Base-by-base conservation (phyloP, 2,797 vertebrate species). In the Xenopus petersii region DNA sequence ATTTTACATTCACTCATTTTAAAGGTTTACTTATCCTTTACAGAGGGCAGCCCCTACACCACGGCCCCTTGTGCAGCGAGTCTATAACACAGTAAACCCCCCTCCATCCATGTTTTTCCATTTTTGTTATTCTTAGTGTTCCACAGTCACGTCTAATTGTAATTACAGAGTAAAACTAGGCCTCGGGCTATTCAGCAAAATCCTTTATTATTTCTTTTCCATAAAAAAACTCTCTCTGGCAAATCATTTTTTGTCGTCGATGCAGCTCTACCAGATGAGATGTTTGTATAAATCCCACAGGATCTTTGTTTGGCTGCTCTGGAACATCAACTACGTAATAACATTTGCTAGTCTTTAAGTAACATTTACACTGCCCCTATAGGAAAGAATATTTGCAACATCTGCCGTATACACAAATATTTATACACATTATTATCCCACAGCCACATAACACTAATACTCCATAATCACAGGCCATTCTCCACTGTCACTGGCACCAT, bases 151-250 rank as follows among this genome's bases (percentile, higher is more conserved):
- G 46, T 33, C 54, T 71, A 71, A 71, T 71, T 71, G 26, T 30
- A 76, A 66, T 60, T 60, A 65, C 54, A 66, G 26, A 48, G 36
- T 66, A 58, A 26, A 42, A 59, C 71, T 72, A 67, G n/a, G n/a
- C 73, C 30, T 36, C 12, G 54, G 16, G 54, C 54, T 17, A 56
- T 17, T 56, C 54, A 16, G 49, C 49, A 51, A 51, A 12, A 51
- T 12, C 11, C 11, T 51, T 12, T 51, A 15, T 51, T 15, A 51
- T 51, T 12, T 12, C 2, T 51, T 51, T 51, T 51, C 49, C 49
- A 51, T 12, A 51, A 1, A 56, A 30, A 30, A 56, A 16, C 16
- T 8, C n/a, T 56, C 2, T 56, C 54, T 56, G 54, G 54, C 13
- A 56, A 30, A 56, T 15, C 7, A 2, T 5, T 8, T 56, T 56